Evolutionary conservation across 1,140 invertebrate species (phyloP), one percentile per base, ranked within the genome.

Genomic region (Drosophila ercepeae): DNA sequence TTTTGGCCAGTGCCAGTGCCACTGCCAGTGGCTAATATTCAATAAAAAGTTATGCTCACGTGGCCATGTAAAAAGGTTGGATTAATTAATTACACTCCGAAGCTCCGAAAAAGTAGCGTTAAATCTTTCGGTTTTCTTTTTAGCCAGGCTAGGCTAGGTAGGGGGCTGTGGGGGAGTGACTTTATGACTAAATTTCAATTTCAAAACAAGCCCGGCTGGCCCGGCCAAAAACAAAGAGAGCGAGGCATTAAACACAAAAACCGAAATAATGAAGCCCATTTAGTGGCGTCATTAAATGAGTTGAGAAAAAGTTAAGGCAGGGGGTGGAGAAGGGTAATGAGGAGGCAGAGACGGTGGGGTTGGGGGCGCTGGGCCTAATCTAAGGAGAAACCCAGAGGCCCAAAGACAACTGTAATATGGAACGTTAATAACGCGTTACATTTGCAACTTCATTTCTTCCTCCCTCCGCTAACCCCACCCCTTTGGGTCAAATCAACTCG

Each of bases 131-230:
- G 65, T 59, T 72, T 63, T 59, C 16, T 50, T 58, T 64, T 54
- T 49, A 21, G 60, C 60, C 23, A 21, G 14, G 63, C 63, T 65
- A 65, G 16, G 2, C 7, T 27, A 7, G 34, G 36, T 13, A 29
- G 51, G 54, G 27, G 45, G 25, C 9, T 42, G 25, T 27, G 68
- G 36, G 55, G 69, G 55, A 59, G 44, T 25, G 42, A 44, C 70
- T 78, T 88, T 88, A 86, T 86, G 82, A 89, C 82, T 88, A 78
- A 89, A 89, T 89, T 86, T 78, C 71, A 88, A 89, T 89, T 89
- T 78, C 36, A 89, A 78, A 71, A 73, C 70, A 63, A 68, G 50
- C 60, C 36, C n/a, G n/a, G n/a, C n/a, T n/a, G 14, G 34, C 41
- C 13, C 34, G 34, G 14, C 13, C 36, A 39, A 39, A 39, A 74